Evolutionary conservation across 2,113 vertebrate genomes (phyloP).

Genomic region (Sarotherodon lohbergeri): DNA sequence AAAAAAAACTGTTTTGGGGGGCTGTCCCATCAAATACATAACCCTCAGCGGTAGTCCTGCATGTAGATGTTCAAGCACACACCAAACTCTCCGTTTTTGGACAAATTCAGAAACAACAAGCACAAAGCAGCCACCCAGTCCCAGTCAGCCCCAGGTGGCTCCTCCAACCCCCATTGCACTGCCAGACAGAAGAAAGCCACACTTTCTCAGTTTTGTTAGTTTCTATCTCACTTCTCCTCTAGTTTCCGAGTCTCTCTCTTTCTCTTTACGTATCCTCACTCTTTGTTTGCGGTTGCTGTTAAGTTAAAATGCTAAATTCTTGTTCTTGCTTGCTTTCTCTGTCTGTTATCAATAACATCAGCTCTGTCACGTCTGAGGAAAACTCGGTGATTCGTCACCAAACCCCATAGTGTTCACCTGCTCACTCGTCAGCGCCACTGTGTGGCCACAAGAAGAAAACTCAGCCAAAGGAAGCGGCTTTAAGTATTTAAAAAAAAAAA

Average conservation of each 20-base stretch:
- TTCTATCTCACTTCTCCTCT: conserved; percentile 13
- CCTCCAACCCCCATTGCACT: conserved; percentile 30
- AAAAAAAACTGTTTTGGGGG: conserved; percentile 19
- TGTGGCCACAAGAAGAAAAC: conserved; percentile 47
- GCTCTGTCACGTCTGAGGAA: conserved; percentile 2
- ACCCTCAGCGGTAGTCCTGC: conserved; percentile 47
- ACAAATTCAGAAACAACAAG: conserved; percentile 41
- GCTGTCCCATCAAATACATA: conserved; percentile 14
- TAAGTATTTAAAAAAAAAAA: neutral
- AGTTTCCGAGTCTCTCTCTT: conserved; percentile 51
- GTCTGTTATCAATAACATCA: conserved; percentile 13
- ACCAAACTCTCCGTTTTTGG: conserved; percentile 21
- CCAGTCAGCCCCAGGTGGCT: neutral
- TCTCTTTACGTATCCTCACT: conserved; percentile 40
- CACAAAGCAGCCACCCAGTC: conserved; percentile 45
- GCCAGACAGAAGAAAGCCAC: conserved; percentile 53
- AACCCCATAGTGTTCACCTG: neutral
- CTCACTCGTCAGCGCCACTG: conserved; percentile 51
- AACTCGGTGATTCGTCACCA: conserved; percentile 12
- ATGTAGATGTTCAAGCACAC: conserved; percentile 68
- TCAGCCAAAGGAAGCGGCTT: conserved; percentile 30
- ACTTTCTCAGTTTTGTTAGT: conserved; percentile 14
- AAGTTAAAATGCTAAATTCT: conserved; percentile 15
- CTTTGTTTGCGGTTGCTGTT: conserved; percentile 24
- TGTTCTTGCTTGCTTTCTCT: conserved; percentile 37